Conservation (phyloP, 2,113 vertebrate species). For the Lampris incognitus region DNA sequence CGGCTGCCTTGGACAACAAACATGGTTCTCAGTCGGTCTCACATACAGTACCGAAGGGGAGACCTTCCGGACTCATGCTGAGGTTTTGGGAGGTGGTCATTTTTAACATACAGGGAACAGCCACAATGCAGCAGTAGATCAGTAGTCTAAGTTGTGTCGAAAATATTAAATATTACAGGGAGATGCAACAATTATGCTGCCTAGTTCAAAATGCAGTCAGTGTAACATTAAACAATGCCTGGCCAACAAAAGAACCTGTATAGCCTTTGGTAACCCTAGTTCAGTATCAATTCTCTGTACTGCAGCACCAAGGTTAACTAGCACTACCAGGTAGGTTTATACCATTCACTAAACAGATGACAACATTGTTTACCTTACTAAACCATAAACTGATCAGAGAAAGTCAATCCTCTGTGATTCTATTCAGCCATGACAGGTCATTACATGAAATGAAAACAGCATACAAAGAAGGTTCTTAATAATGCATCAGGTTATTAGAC, state of each 20-base stretch:
- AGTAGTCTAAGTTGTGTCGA: conserved; percentile 2
- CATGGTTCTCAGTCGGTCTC: not conserved
- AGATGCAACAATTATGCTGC: not conserved
- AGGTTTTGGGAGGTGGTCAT: not conserved
- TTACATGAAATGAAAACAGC: conserved; percentile 70
- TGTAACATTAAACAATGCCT: conserved; percentile 13
- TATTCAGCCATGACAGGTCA: conserved; percentile 72
- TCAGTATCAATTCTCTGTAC: conserved; percentile 21
- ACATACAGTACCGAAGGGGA: not conserved
- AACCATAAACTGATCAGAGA: conserved; percentile 60
- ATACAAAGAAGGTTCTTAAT: conserved; percentile 71
- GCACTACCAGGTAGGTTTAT: conserved; percentile 27
- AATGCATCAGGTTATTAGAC: conserved; percentile 77
- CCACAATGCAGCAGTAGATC: conserved; percentile 1
- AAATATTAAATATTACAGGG: conserved; percentile 5
- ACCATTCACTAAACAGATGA: conserved; percentile 54
- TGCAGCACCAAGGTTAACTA: conserved; percentile 21
- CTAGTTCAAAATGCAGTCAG: conserved; percentile 14
- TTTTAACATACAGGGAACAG: not conserved
- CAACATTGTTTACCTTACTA: conserved; percentile 54
- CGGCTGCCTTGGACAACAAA: conserved; percentile 2
- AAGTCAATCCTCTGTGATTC: conserved; percentile 62
- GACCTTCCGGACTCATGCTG: not conserved
- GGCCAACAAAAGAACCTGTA: conserved; percentile 5
- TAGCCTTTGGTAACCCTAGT: not conserved